Conservation (phyloP, 2,797 vertebrate species). For the Cottoperca gobio region DNA sequence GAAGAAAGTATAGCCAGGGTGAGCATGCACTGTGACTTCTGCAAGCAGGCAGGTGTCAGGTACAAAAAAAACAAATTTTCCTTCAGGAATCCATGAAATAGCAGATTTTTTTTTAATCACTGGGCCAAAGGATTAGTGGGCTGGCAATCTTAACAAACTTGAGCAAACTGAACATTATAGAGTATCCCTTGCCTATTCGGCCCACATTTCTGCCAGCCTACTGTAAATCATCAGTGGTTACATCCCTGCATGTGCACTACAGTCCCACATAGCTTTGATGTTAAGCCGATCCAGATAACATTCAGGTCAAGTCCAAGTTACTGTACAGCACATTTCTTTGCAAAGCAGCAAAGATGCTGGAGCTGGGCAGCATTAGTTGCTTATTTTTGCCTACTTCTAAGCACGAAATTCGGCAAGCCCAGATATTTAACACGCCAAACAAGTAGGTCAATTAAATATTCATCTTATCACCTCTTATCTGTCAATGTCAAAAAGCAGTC, state of each 20-base stretch:
- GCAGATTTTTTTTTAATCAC: neutral
- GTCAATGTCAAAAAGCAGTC: conserved; percentile 72
- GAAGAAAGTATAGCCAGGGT: conserved; percentile 4
- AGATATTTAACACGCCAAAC: conserved; percentile 41
- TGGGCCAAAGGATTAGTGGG: neutral
- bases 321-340: conserved; percentile 58
- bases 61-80: neutral
- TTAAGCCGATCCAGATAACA: conserved; percentile 73
- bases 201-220: conserved; percentile 27
- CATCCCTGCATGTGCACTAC: conserved; percentile 49
- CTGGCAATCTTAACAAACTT: conserved; percentile 29
- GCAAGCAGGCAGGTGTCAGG: conserved; percentile 19
- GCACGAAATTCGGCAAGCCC: conserved; percentile 3
- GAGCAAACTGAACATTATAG: conserved; percentile 26
- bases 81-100: neutral
- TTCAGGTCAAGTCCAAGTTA: conserved; percentile 79
- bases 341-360: conserved; percentile 60
- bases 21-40: conserved; percentile 44
- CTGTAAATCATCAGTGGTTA: conserved; percentile 37
- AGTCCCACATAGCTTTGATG: conserved; percentile 66
- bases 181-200: neutral
- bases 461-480: conserved; percentile 52
- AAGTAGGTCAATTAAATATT: conserved; percentile 63
- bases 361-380: conserved; percentile 30
- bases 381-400: conserved; percentile 23